Percentiles rank a stretch among this genome's conserved stretches.
phyloP scores from a whole-genome alignment of 64 coral and sea anemone species.

The Montipora cactus region DNA sequence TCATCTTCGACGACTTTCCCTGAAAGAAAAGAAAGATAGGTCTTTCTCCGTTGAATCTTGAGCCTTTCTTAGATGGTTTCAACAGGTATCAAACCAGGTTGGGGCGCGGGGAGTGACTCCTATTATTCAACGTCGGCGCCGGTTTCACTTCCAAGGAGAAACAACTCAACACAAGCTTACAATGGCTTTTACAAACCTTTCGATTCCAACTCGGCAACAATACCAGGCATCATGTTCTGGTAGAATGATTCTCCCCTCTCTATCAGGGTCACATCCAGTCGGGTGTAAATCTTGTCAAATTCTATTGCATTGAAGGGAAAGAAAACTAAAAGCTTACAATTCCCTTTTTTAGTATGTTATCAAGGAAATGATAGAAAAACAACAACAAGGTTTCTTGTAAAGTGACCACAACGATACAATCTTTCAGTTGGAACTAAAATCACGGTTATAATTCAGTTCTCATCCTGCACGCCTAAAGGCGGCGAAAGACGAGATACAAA shows the following conservation, averaged over 20 bases:
- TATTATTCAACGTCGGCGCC: too few relatives aligned
- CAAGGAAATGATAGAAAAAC: not conserved
- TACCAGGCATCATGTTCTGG: constrained; percentile 79
- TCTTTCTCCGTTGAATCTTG: not conserved
- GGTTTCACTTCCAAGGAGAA: too few relatives aligned
- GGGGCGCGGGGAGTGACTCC: too few relatives aligned
- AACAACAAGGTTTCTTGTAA: too few relatives aligned
- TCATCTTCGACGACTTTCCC: constrained; percentile 82
- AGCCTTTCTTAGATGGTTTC: not conserved
- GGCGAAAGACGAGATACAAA: too few relatives aligned
- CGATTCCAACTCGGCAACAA: constrained; percentile 80
- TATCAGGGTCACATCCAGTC: constrained; percentile 84
- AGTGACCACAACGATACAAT: too few relatives aligned
- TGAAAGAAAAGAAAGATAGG: not conserved
- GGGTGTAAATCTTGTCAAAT: constrained; percentile 95
- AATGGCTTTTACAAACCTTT: constrained; percentile 46
- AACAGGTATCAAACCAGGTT: too few relatives aligned
- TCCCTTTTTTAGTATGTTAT: not conserved
- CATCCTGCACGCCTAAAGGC: too few relatives aligned
- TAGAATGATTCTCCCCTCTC: constrained; percentile 99
- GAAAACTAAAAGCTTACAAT: not conserved
- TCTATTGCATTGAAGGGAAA: constrained; percentile 44
- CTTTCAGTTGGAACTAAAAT: too few relatives aligned
- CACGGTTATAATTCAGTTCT: too few relatives aligned
- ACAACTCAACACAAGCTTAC: not conserved